A percentile compares a stretch with the other conserved stretches of the same genome.
These are phyloP conservation scores for Anhinga anhinga DNA, from an alignment of 2,113 vertebrate species.

Conservation along the genomic window DNA sequence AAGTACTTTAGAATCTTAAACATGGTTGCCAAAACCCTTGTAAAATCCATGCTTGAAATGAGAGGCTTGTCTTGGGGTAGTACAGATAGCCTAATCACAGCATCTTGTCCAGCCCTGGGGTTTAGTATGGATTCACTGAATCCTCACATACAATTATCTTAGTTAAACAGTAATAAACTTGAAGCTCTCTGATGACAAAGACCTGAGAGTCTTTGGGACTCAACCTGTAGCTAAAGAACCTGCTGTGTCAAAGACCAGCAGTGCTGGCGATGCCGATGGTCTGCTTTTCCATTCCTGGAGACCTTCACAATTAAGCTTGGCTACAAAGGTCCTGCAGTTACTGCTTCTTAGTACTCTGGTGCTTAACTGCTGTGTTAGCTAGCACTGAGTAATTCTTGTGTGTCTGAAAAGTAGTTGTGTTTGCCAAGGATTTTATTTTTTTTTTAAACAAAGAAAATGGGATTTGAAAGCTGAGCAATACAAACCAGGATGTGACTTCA, in stretches of 20 bases:
- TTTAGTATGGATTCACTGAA: too few species aligned
- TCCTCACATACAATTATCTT: not conserved
- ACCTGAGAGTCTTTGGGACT: not conserved
- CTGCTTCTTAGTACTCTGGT: too few species aligned
- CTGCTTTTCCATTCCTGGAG: not conserved
- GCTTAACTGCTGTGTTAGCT: too few species aligned
- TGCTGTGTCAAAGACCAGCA: not conserved
- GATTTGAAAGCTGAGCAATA: not conserved
- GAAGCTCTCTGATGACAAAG: not conserved
- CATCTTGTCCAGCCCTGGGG: not conserved
- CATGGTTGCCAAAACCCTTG: rapidly evolving
- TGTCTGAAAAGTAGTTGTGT: not conserved
- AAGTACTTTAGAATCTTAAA: not conserved
- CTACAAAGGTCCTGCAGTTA: not conserved
- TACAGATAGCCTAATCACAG: rapidly evolving
- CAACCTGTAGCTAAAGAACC: not conserved
- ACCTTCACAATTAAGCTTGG: rapidly evolving
- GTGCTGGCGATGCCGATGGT: rapidly evolving
- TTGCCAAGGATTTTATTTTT: not conserved
- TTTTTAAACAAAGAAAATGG: not conserved
- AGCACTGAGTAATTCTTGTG: rapidly evolving
- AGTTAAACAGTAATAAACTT: not conserved
- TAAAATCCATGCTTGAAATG: not conserved
- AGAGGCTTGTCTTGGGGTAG: not conserved
- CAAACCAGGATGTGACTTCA: not conserved